Base-by-base conservation (phyloP, 37 sponge, comb jelly and placozoan species). In the Ephydatia muelleri region DNA sequence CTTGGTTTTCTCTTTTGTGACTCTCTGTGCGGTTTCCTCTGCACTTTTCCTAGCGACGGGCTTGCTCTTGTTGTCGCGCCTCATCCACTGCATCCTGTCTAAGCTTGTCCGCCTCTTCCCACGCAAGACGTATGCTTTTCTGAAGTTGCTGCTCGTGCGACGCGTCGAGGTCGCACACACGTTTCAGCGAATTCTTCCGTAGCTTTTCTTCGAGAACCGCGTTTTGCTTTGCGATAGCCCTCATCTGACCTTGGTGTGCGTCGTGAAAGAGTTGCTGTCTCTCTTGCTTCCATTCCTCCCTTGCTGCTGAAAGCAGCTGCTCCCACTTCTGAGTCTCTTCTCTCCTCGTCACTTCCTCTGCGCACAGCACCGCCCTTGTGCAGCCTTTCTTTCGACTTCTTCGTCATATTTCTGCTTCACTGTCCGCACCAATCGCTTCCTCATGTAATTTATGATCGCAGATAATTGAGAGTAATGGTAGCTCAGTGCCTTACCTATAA, bases 311-410 rank as follows among this genome's bases (percentile, higher is more conserved):
- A 33, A 92, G 82, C 3, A 13, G 37, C 70, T 68, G 12, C 34
- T 84, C 85, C 27, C 65, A 37, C 33, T 30, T 78, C 28, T 68
- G 32, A 0, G 30, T 36, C 68, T 93, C 89, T 65, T 93, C 93
- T 77, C 89, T 82, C 70, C 88, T 57, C 14, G 89, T 81, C 0
- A 85, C 83, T 37, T 93, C 93, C 74, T 93, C 93, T 0, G 87
- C 86, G 0, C 78, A 80, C 19, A 75, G 80, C 34, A 88, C 85
- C 1, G 89, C 80, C 80, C 31, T 72, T 82, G 29, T 88, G 88
- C 40, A 68, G 78, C 28, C 82, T 71, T 26, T 82, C 72, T 75
- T 75, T 88, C 93, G 31, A 70, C 78, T 39, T 30, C 14, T 25
- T 31, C 79, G n/a, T 85, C 72, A 21, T 47, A 68, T 64, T 86